Evolutionary conservation across 2,113 vertebrate genomes (phyloP), one percentile per base, ranked within the genome.

Genomic region (Corydoras maculifer): DNA sequence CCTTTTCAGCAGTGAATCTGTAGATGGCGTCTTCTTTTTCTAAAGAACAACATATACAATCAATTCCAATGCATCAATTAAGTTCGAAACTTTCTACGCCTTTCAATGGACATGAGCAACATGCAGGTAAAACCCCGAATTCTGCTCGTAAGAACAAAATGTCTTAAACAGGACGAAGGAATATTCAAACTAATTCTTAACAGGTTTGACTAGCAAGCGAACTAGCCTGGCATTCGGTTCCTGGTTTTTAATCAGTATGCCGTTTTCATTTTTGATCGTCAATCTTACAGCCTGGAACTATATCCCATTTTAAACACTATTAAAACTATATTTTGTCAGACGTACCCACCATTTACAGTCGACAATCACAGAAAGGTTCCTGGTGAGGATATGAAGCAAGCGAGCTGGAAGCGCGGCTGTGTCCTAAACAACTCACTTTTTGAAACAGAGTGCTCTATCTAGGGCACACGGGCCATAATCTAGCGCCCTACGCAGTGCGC

Each of bases 401-500:
- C 68, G 11, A 60, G 57, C 68, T 4, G 58, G 66, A 58, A 69
- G 2, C 7, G 1, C 43, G 68, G 18, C 43, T 31, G 68, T 69
- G 5, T 69, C 18, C 57, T 5, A 10, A 60, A 51, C 31, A 3
- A 9, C 5, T 60, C 8, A 3, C 8, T 31, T n/a, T 0, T n/a
- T 0, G 0, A 51, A 3, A 7, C 8, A 3, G 3, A 60, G 57
- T 49, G 58, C 15, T 30, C 58, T 69, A 31, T 0, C 14, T 58
- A 30, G 29, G 15, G 12, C 29, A 5, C 8, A 0, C 8, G n/a
- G 5, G 43, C 13, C 30, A 51, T 60, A 29, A 25, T 51, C 50
- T 57, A n/a, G 14, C n/a, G 7, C 4, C 29, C 25, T 2, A 4
- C 12, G 9, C 2, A 15, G 2, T 11, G 43, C 3, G 25, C 9